Base-by-base conservation (phyloP, 2,888 invertebrate species). In the Lingula anatina region DNA sequence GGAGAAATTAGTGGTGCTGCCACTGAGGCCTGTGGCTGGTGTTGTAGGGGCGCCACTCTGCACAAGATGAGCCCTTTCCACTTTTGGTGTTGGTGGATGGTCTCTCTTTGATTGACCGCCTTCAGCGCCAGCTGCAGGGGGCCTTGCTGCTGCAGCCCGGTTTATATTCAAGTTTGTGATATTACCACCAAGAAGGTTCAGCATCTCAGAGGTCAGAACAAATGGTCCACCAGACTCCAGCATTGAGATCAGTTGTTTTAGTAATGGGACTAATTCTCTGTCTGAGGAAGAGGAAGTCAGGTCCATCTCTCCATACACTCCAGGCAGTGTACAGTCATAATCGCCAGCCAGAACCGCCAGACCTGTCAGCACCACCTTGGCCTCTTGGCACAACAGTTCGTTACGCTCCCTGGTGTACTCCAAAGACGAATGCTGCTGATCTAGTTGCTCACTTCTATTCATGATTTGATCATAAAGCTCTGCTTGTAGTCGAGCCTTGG, bases 221-320 rank as follows among this genome's bases (percentile, higher is more conserved):
- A 71, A 71, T 2, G 71, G 71, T 28, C 66, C 67, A 12, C 73
- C 73, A 20, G 66, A 60, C 53, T 73, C 69, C 31, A 73, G 55
- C 62, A 73, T 56, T 7, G 65, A 65, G 25, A 73, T 66, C 44
- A 73, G 57, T 53, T 73, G 71, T 47, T 67, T 68, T 50, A 73
- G 55, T 31, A 73, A 57, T 3, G 73, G 71, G n/a, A 71, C 61
- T 44, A 73, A 57, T 42, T 70, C 70, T 4, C 67, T 64, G 50
- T 70, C 70, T 35, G 59, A 53, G 7, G 57, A 47, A 18, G 57
- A 47, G 2, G 55, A 53, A 2, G 62, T 49, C n/a, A 57, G 50
- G 38, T 67, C 60, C 12, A 58, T 57, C 46, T 71, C 70, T 7
- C 71, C 71, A 47, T 69, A 70, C 15, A 70, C 66, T 35, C 71